Base-by-base conservation (phyloP, 1,140 invertebrate genomes). In the Dreissena rostriformis region DNA sequence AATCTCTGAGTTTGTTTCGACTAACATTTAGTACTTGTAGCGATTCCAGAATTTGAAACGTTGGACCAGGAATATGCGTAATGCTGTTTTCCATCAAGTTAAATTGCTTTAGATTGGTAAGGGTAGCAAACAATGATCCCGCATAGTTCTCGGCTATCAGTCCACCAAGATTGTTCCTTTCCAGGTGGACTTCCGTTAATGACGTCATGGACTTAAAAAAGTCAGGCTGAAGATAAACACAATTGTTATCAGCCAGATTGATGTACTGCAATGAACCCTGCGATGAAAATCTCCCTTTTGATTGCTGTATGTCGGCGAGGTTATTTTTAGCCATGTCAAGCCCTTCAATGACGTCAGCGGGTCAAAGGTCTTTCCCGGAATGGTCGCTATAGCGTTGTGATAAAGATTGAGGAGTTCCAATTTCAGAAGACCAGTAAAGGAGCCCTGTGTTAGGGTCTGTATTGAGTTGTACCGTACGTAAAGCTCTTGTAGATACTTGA, bases 291-390 rank as follows among this genome's bases (percentile, higher is more conserved):
- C 82, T 49, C 2, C 74, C 77, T 19, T 67, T 53, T 49, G 79
- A 68, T 14, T 72, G n/a, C 28, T 85, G 84, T 73, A 88, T 84
- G 39, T 28, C 51, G 49, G 82, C 74, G 7, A 90, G 53, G 68
- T 87, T 88, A 82, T 91, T 91, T 19, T 87, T 88, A 63, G 88
- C 87, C 10, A 91, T 67, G 17, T 86, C 81, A 0, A 91, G 70
- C 17, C 87, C 88, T n/a, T 49, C 11, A 91, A 86, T 17, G 78
- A 67, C n/a, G 70, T 57, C 2, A 91, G 84, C 2, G 86, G 76
- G 22, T 14, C 29, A 55, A 91, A 90, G 14, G 89, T 26, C n/a
- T 74, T 71, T 8, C 86, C 86, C 14, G 88, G 86, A 17, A 90
- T 22, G 26, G 65, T 87, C 63, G 57, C 75, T n/a, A 91, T 89